Base-by-base conservation (phyloP, 2,888 invertebrate species). In the Eustalomyia histrio region DNA sequence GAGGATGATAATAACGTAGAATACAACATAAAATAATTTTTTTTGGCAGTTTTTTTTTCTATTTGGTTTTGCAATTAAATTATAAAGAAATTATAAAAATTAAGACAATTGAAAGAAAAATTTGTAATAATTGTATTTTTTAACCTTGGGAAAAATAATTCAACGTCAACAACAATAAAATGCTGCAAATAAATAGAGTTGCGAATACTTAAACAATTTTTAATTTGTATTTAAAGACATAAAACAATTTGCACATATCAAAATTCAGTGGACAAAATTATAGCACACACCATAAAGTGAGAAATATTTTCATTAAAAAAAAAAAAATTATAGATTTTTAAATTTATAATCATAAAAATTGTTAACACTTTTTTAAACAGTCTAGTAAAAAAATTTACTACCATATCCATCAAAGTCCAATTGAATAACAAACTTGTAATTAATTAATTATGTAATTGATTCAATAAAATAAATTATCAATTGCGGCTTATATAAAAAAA, bases 1-100 rank as follows among this genome's bases (percentile, higher is more conserved):
- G 73, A 74, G 60, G 74, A 83, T 75, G 65, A 79, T 74, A 68
- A 71, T 60, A 63, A 64, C 53, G 55, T 55, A 78, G 65, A 65
- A 71, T 65, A 50, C 53, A 78, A 74, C 55, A 61, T 61, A 73
- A 78, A 60, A 60, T 47, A 55, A 14, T 64, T 39, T 12, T 39
- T 52, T 58, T 7, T 24, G 33, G 58, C 47, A 64, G n/a, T 60
- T 61, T 53, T 43, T 33, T 52, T 39, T 39, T 33, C 17, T 61
- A 39, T 60, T 16, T 17, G 12, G 0, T 9, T 21, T 47, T 63
- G 14, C 12, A 14, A 39, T 12, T 12, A 39, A 39, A 39, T 39
- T 39, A 39, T 39, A 39, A 12, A 39, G 39, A 39, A 39, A 39
- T 39, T 1, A 39, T 12, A 39, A 8, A 12, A 39, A 39, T 39